phyloP scores from a whole-genome alignment of 2,113 vertebrate genomes.

The Piaya cayana region DNA sequence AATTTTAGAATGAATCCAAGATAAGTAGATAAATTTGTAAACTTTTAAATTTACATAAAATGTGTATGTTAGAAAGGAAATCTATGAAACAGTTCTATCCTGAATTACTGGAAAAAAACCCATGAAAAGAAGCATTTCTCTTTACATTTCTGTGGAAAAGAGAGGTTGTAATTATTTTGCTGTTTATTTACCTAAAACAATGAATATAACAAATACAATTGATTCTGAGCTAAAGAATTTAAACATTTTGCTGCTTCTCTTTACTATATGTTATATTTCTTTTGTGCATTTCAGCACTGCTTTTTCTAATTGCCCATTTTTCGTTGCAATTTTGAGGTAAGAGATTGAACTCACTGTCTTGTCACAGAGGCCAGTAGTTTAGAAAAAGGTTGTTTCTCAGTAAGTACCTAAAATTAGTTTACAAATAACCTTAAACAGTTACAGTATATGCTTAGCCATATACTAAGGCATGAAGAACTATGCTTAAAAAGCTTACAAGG shows the following conservation, averaged over 20 bases:
- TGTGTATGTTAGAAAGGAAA: background rate
- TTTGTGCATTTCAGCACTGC: background rate
- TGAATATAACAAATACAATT: background rate
- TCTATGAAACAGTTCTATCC: background rate
- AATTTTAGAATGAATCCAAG: background rate
- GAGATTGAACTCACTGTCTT: background rate
- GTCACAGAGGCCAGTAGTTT: background rate
- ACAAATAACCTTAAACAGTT: background rate
- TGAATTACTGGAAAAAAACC: background rate
- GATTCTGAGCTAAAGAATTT: background rate
- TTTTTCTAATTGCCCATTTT: background rate
- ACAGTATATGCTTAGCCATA: background rate
- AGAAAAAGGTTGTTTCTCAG: background rate
- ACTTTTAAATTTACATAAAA: background rate
- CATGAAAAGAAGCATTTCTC: background rate
- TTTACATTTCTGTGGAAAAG: background rate
- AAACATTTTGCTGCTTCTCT: background rate
- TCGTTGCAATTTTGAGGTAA: background rate
- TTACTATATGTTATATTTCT: background rate
- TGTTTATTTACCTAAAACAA: background rate
- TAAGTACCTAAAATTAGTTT: background rate
- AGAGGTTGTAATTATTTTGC: background rate
- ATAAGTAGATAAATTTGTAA: background rate
- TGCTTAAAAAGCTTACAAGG: background rate
- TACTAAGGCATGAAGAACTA: accelerated